Evolutionary conservation across 2,797 vertebrate species (phyloP), one percentile per base, ranked within the genome.

Genomic region (Peromyscus attwateri): DNA sequence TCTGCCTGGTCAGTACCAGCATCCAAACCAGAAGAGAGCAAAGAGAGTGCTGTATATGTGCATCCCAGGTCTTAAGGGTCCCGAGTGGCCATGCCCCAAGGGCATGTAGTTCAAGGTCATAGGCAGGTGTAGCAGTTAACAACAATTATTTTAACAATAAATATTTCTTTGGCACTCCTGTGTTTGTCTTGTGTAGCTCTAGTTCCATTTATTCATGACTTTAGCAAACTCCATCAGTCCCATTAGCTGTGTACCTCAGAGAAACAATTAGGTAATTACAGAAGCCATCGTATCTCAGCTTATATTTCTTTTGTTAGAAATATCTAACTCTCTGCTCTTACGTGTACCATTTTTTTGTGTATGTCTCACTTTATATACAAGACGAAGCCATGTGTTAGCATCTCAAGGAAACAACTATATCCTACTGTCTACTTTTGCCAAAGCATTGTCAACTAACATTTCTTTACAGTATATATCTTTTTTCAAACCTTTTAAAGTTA

Each of bases 111-210:
- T 57, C 55, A 57, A 57, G 55, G 55, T 57, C 55, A 57, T 57
- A 57, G 55, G 55, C 55, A 57, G 55, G 55, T 57, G 55, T 57
- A 57, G 55, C 55, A 34, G 31, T 84, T 66, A 21, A 66, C 81
- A 91, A 82, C 89, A 89, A 75, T 88, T 91, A 76, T 89, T 89
- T n/a, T 81, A 91, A 80, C 66, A 71, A 52, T 93, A 40, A 60
- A 16, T 76, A 92, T 95, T 88, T 27, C 55, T 81, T 19, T 25
- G 76, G 4, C 64, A 40, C 12, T 83, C 17, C 46, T 60, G 1
- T 80, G 49, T 91, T 95, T 76, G 9, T 90, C 14, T 87, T 82
- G 55, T 34, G 1, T 2, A 34, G 12, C 10, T 23, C 52, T 80
- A 40, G 19, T 8, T 79, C 6, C 70, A 19, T 43, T 23, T 31